Evolutionary conservation across 2,113 vertebrate species (phyloP), one percentile per base, ranked within the genome.

Genomic region (Dryoscopus gambensis): DNA sequence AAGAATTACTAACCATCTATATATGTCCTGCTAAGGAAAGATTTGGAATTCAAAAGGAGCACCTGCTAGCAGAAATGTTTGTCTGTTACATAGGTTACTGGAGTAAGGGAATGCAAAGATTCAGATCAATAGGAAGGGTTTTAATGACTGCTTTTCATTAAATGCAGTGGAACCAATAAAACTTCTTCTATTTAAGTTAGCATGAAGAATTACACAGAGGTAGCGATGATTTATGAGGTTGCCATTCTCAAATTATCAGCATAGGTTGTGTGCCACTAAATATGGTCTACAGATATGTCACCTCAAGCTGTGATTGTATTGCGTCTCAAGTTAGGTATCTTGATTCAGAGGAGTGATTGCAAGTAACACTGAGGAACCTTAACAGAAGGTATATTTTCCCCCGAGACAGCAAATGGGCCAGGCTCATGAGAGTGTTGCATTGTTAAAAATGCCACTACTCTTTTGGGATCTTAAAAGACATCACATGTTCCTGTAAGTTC

Each of bases 131-230:
- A 78, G 40, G 47, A 89, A 75, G 30, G 15, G 15, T 11, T 89
- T 94, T 93, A 79, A 90, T 88, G 71, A 81, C 85, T 95, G 40
- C 28, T 92, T 90, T 96, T 93, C 65, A 82, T 94, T 92, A 92
- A 71, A 78, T 76, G n/a, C 37, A 69, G 27, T 62, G 77, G 16
- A 85, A 94, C 69, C 90, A 89, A 60, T 89, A 78, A 92, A 89
- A 44, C 23, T 76, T 75, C 56, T 74, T 86, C 56, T 68, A 0
- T 69, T 47, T 60, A 31, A 56, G 55, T 64, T 78, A 62, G n/a
- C 47, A 25, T 16, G 1, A 84, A 87, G 56, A 71, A 70, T 84
- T 86, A 56, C 35, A 59, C 31, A 42, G 79, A 73, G 18, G 20
- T 44, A 56, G 44, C 0, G 0, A 77, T 92, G 79, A 93, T 81